Evolutionary conservation across 2,113 vertebrate genomes (phyloP).

Genomic region (Mionectes macconnelli): DNA sequence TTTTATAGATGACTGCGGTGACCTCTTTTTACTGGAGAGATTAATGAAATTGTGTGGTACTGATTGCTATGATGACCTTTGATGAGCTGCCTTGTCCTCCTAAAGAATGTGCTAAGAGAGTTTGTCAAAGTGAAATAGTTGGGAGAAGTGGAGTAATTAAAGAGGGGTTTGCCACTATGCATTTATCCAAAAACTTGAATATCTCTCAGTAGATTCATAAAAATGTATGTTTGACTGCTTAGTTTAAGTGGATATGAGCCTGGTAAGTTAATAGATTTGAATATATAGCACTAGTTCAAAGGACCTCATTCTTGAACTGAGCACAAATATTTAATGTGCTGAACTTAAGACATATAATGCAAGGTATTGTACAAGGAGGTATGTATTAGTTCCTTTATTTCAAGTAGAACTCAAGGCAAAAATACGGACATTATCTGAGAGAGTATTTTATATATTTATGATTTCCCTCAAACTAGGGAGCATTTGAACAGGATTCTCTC

Average conservation of each 20-base stretch:
- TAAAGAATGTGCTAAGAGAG: neutral
- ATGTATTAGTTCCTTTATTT: neutral
- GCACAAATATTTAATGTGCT: neutral
- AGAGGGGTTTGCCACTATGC: neutral
- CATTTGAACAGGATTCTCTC: neutral
- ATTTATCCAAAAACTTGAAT: neutral
- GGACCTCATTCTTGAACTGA: neutral
- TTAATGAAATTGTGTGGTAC: neutral
- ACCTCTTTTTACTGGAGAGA: constrained; percentile 3
- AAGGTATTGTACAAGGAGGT: neutral
- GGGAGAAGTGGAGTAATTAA: neutral
- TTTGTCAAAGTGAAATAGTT: neutral
- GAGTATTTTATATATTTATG: neutral
- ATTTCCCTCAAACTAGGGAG: neutral
- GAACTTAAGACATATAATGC: neutral
- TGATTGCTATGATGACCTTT: constrained; percentile 17
- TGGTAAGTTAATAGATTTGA: neutral
- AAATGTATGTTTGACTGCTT: neutral
- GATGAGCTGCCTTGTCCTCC: constrained; percentile 4
- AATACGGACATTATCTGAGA: neutral
- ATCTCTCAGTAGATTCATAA: neutral
- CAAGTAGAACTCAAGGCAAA: neutral
- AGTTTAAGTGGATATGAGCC: neutral
- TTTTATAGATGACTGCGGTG: constrained; percentile 1
- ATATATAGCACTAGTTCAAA: neutral